These are phyloP conservation scores for Notothenia rossii DNA, from an alignment of 2,113 vertebrate species.

Conservation along the genomic window DNA sequence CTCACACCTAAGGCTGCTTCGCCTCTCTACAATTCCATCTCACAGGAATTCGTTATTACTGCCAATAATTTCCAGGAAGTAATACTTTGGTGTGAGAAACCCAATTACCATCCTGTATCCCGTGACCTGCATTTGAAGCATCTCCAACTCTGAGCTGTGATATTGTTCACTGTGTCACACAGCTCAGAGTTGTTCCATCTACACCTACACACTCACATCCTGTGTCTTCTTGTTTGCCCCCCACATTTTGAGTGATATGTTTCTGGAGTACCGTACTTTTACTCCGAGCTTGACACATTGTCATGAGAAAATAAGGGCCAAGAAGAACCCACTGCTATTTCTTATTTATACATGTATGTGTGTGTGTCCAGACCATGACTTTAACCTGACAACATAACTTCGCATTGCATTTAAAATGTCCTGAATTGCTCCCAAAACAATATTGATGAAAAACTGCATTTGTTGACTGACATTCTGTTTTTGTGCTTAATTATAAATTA, in stretches of 20 bases:
- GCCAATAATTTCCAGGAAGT: constrained; percentile 33
- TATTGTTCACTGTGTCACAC: neutral
- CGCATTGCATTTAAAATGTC: neutral
- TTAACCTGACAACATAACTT: neutral
- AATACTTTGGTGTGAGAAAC: constrained; percentile 23
- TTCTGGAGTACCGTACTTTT: neutral
- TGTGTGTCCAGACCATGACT: neutral
- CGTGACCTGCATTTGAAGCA: constrained; percentile 4
- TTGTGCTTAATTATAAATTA: neutral
- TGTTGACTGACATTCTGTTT: neutral
- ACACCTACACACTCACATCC: neutral
- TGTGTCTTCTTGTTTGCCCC: no score
- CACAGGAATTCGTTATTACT: constrained; percentile 41
- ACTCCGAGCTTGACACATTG: neutral
- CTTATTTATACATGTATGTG: neutral
- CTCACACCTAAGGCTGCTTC: constrained; percentile 9
- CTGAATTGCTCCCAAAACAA: neutral
- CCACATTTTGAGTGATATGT: neutral
- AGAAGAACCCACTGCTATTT: neutral
- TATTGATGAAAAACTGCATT: neutral
- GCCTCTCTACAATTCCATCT: constrained; percentile 38
- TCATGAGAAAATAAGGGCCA: neutral
- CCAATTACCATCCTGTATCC: constrained; percentile 22
- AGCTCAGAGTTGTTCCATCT: neutral
- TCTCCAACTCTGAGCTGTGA: neutral